phyloP scores from a whole-genome alignment of 2,888 invertebrate genomes.

The Dexiosoma caninum region DNA sequence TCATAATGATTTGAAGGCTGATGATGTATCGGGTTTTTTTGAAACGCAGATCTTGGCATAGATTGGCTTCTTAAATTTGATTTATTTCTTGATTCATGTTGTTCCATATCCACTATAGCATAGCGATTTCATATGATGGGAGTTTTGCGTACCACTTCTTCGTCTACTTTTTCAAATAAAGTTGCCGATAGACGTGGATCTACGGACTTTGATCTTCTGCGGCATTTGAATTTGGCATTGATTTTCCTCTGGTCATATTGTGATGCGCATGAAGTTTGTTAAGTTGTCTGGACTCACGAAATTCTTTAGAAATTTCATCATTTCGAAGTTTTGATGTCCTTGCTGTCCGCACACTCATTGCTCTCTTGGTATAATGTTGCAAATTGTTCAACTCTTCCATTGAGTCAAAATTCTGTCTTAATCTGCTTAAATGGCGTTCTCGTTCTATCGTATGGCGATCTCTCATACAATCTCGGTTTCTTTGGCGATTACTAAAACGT shows the following conservation, averaged over 20 bases:
- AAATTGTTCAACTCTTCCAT: constrained; percentile 69
- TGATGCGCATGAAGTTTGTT: constrained; percentile 69
- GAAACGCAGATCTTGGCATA: constrained; percentile 74
- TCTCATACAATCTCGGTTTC: constrained; percentile 72
- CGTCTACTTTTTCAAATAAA: constrained; percentile 73
- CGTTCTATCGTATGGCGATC: constrained; percentile 79
- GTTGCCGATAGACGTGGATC: constrained; percentile 73
- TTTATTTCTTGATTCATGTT: constrained; percentile 57
- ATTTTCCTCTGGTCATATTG: constrained; percentile 67
- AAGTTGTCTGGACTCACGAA: constrained; percentile 65
- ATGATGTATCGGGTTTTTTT: constrained; percentile 52
- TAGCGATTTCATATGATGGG: constrained; percentile 86
- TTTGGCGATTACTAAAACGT: constrained; percentile 73
- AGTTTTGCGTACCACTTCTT: constrained; percentile 78
- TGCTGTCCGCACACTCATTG: constrained; percentile 73
- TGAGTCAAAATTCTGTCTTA: constrained; percentile 72
- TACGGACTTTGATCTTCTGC: constrained; percentile 73
- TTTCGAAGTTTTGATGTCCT: constrained; percentile 68
- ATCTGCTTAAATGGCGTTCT: constrained; percentile 77
- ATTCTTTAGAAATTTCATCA: constrained; percentile 53
- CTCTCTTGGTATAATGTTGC: constrained; percentile 71
- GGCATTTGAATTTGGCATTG: constrained; percentile 65
- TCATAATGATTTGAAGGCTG: constrained; percentile 27
- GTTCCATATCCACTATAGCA: constrained; percentile 79
- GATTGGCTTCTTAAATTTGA: constrained; percentile 72